phyloP scores from a whole-genome alignment of 2,888 invertebrate genomes.

The Phyllotreta striolata region DNA sequence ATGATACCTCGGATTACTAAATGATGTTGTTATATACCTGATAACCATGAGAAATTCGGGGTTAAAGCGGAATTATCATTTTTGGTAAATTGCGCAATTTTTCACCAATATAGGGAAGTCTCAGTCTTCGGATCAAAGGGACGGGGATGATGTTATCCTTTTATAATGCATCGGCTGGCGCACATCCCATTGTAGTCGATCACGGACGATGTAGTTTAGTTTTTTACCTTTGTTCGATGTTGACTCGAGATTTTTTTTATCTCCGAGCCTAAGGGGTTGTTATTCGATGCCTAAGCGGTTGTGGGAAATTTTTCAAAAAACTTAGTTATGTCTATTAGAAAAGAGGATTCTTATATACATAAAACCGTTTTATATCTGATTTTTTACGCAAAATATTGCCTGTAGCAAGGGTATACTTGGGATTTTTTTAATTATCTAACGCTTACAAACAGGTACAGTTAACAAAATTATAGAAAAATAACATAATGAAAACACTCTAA shows the following conservation, averaged over 20 bases:
- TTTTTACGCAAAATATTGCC: no score
- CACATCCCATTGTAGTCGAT: constrained; percentile 38
- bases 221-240: constrained; percentile 37
- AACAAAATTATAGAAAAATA: no score
- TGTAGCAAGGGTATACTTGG: no score
- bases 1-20: constrained; percentile 59
- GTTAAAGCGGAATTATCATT: constrained; percentile 44
- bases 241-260: constrained; percentile 39
- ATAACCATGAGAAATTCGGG: constrained; percentile 54
- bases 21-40: constrained; percentile 53
- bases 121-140: constrained; percentile 25
- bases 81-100: constrained; percentile 53
- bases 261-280: constrained; percentile 40
- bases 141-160: constrained; percentile 35
- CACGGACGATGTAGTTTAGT: constrained; percentile 42
- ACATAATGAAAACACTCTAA: no score
- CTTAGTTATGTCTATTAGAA: background rate
- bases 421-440: no score
- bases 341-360: background rate
- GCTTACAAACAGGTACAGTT: no score
- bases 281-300: constrained; percentile 31
- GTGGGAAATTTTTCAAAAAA: constrained; percentile 37
- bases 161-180: constrained; percentile 39
- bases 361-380: background rate
- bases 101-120: constrained; percentile 39